Conservation (phyloP, 1,140 invertebrate species). For the Drosophila novamexicana region DNA sequence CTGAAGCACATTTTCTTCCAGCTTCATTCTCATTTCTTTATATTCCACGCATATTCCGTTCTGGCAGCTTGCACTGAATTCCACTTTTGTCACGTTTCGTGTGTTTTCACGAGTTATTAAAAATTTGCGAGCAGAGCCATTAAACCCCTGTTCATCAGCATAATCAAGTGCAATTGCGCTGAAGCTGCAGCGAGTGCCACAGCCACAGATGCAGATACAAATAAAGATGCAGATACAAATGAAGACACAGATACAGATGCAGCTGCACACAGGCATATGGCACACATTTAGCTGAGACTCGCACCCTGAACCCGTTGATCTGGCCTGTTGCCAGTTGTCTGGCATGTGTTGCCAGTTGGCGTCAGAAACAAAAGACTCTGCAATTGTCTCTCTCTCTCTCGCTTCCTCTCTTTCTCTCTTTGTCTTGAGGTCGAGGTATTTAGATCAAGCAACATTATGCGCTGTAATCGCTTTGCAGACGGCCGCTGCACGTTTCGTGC, state of each 20-base stretch:
- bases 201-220: conserved; percentile 9
- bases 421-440: conserved; percentile 44
- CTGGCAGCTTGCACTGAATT: conserved; percentile 21
- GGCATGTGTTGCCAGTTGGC: conserved; percentile 36
- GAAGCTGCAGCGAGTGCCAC: conserved; percentile 41
- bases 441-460: conserved; percentile 62
- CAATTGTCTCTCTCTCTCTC: not conserved
- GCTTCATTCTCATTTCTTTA: not conserved
- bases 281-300: conserved; percentile 35
- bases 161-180: conserved; percentile 60
- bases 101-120: conserved; percentile 71
- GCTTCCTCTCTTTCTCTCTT: conserved; percentile 6
- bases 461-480: conserved; percentile 61
- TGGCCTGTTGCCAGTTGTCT: conserved; percentile 11
- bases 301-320: conserved; percentile 22
- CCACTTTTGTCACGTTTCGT: conserved; percentile 53
- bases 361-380: not conserved
- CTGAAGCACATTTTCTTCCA: not conserved
- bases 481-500: conserved; percentile 60
- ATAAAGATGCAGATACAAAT: conserved; percentile 26
- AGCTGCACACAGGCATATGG: conserved; percentile 42
- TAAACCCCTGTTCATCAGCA: conserved; percentile 40
- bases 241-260: conserved; percentile 23
- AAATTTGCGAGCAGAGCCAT: conserved; percentile 44
- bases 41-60: not conserved